Evolutionary conservation across 2,888 invertebrate genomes (phyloP).

Genomic region (Malachius bipustulatus): DNA sequence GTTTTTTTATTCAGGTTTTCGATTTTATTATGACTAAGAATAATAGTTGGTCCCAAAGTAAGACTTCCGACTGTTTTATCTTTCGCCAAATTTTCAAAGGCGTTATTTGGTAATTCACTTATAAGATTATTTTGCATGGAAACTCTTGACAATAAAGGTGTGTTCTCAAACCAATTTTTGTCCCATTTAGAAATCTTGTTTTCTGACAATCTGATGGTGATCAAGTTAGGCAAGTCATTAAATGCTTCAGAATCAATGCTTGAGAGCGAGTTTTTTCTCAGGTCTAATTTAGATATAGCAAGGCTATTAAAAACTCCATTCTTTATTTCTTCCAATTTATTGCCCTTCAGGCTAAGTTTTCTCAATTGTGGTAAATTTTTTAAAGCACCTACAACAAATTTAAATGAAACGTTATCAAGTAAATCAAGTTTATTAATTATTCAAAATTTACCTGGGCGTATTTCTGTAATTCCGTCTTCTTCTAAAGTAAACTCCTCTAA

Average conservation of each 20-base stretch:
- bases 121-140: slow-evolving; percentile 25
- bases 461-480: slow-evolving; percentile 18
- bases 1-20: slow-evolving; percentile 20
- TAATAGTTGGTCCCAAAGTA: slow-evolving; percentile 20
- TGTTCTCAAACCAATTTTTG: slow-evolving; percentile 24
- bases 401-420: background rate
- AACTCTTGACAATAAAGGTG: slow-evolving; percentile 22
- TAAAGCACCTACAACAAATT: slow-evolving; percentile 15
- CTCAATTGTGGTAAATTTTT: slow-evolving; percentile 19
- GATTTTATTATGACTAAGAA: slow-evolving; percentile 26
- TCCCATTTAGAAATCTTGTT: slow-evolving; percentile 23
- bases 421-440: background rate
- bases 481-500: slow-evolving; percentile 24
- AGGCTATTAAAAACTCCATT: slow-evolving; percentile 22
- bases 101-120: slow-evolving; percentile 19
- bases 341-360: slow-evolving; percentile 16
- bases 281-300: slow-evolving; percentile 19
- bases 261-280: slow-evolving; percentile 21
- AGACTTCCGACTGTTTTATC: slow-evolving; percentile 20
- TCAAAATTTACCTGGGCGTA: slow-evolving; percentile 18
- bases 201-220: slow-evolving; percentile 24
- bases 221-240: slow-evolving; percentile 19
- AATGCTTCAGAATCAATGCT: slow-evolving; percentile 19
- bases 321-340: slow-evolving; percentile 21
- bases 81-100: slow-evolving; percentile 23